Evolutionary conservation across 2,797 vertebrate species (phyloP), one percentile per base, ranked within the genome.

Genomic region (Micrastur ruficollis): DNA sequence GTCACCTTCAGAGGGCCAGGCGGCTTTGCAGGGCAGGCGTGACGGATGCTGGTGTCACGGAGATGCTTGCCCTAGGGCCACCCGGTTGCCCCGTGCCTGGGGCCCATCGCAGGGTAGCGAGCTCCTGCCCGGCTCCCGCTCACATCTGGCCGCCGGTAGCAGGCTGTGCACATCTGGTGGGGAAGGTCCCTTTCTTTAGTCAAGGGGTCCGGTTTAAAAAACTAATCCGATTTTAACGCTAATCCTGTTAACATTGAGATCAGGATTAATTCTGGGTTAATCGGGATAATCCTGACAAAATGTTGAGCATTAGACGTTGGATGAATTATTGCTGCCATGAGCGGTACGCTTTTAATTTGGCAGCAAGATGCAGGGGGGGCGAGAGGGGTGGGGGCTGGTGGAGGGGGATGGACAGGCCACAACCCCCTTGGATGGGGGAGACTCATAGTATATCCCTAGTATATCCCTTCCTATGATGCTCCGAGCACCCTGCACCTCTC

Each of bases 221-320:
- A 53, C 90, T 97, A 97, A 98, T 97, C 96, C 72, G 47, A 97
- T 96, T 98, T 84, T 58, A 94, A 74, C 46, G 90, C 92, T 97
- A 97, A 97, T 97, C 96, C 91, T 96, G 95, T 97, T 98, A 98
- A 96, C 96, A 81, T 46, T 34, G 96, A 97, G 95, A 97, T 97
- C 91, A 34, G 97, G 95, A 97, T 98, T 97, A 98, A 97, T 98
- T 97, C 96, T 27, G 81, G 81, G 88, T 97, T 98, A 97, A 98
- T 97, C 95, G 91, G 97, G 97, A 97, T 97, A 97, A 97, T 97
- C 97, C 97, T 96, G 95, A 94, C 97, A 96, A 96, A 97, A 95
- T 55, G 94, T 53, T 83, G 93, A 83, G 93, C 95, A 67, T 97
- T 95, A 96, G 95, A 66, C 8, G 21, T 1, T 2, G 86, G 83